phyloP scores from a whole-genome alignment of 2,888 invertebrate species.

The Polydrusus cervinus region DNA sequence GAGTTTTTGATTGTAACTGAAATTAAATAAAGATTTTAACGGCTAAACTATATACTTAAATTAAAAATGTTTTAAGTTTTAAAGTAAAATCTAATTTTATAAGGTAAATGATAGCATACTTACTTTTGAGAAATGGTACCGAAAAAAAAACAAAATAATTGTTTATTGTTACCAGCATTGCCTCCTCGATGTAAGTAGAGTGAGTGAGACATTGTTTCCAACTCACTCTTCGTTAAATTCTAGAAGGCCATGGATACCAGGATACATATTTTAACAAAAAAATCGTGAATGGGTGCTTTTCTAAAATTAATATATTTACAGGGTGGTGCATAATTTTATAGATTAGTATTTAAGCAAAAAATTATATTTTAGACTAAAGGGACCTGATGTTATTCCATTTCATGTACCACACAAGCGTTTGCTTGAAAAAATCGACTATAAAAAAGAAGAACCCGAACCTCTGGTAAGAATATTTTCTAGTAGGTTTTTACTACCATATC shows the following conservation, averaged over 20 bases:
- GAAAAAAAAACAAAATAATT: neutral
- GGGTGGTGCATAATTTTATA: neutral
- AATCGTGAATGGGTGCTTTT: neutral
- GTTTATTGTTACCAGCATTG: conserved; percentile 7
- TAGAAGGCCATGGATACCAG: too few species aligned
- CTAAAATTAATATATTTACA: neutral
- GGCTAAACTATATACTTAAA: too few species aligned
- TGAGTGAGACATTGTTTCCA: too few species aligned
- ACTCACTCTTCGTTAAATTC: too few species aligned
- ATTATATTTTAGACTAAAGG: conserved; percentile 41
- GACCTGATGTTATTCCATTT: conserved; percentile 70
- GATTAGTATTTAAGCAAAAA: too few species aligned
- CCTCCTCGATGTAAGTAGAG: too few species aligned
- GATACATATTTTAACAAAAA: neutral
- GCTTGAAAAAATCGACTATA: conserved; percentile 77
- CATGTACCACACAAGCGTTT: conserved; percentile 76
- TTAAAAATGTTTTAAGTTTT: neutral
- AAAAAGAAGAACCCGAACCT: conserved; percentile 75
- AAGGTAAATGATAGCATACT: conserved; percentile 4
- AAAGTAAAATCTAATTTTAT: neutral
- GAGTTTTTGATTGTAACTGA: neutral
- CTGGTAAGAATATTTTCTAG: conserved; percentile 71
- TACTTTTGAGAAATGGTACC: conserved; percentile 6
- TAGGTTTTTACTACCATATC: too few species aligned
- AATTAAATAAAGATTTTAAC: neutral